Evolutionary conservation across 2,797 vertebrate genomes (phyloP).

Genomic region (Clarias pachynema): DNA sequence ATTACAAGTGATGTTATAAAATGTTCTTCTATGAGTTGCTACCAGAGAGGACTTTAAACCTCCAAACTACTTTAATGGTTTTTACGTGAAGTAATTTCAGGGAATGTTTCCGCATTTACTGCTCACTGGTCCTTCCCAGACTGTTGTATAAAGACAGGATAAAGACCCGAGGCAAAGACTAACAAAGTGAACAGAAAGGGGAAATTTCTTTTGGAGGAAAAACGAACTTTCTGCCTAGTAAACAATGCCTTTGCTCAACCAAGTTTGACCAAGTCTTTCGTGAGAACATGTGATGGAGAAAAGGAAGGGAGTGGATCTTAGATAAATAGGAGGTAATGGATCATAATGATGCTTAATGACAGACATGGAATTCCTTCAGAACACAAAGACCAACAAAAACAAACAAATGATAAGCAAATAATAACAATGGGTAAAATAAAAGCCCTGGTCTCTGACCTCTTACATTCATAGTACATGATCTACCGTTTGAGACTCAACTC

Average conservation of each 20-base stretch:
- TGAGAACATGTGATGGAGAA: slow-evolving; percentile 57
- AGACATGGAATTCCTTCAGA: slow-evolving; percentile 75
- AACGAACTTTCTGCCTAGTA: slow-evolving; percentile 50
- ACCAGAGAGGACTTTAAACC: neutral
- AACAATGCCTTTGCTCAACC: slow-evolving; percentile 66
- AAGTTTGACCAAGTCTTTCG: slow-evolving; percentile 52
- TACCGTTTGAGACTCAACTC: slow-evolving; percentile 3
- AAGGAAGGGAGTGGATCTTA: slow-evolving; percentile 79
- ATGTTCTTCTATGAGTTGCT: neutral
- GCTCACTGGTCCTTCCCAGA: neutral
- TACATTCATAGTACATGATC: slow-evolving; percentile 11
- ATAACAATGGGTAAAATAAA: slow-evolving; percentile 59
- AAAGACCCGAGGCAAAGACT: slow-evolving; percentile 25
- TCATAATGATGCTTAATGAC: slow-evolving; percentile 80
- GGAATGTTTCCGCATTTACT: neutral
- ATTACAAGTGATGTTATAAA: neutral
- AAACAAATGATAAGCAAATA: slow-evolving; percentile 75
- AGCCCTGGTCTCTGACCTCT: neutral
- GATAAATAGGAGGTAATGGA: slow-evolving; percentile 83
- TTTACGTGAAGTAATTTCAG: neutral
- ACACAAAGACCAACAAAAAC: slow-evolving; percentile 69
- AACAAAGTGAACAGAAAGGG: slow-evolving; percentile 32
- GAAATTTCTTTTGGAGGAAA: slow-evolving; percentile 50
- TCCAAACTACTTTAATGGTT: neutral
- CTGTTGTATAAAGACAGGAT: slow-evolving; percentile 32